phyloP scores from a whole-genome alignment of 2,113 vertebrate species.

The Gallinago jamesoni region DNA sequence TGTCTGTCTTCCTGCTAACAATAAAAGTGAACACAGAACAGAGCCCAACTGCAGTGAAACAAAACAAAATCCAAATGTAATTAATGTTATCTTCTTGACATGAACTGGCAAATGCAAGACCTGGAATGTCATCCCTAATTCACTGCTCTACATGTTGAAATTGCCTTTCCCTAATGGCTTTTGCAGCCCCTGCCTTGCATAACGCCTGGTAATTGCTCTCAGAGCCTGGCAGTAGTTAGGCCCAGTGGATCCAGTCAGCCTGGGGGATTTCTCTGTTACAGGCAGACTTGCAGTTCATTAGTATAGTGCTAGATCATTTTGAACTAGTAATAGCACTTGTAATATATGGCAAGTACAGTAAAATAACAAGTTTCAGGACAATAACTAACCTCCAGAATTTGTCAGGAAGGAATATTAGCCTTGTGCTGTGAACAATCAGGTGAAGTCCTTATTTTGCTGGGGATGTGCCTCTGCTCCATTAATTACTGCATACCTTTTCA shows the following conservation, averaged over 20 bases:
- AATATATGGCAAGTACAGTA: background rate
- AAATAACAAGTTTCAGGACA: background rate
- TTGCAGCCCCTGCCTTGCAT: constrained; percentile 44
- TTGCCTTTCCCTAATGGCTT: constrained; percentile 57
- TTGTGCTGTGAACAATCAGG: background rate
- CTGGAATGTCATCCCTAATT: constrained; percentile 67
- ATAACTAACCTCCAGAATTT: background rate
- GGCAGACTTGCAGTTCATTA: background rate
- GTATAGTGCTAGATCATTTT: background rate
- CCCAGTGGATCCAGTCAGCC: background rate
- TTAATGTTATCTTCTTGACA: constrained; percentile 61
- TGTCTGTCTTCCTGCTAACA: background rate
- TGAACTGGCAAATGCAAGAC: constrained; percentile 49
- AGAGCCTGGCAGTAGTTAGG: background rate
- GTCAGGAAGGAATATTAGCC: background rate
- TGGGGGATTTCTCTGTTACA: constrained; percentile 33
- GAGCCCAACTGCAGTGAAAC: constrained; percentile 41
- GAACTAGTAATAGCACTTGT: background rate
- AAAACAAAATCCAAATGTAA: constrained; percentile 64
- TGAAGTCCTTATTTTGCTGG: background rate
- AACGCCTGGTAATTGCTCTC: constrained; percentile 53
- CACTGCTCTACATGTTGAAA: constrained; percentile 23
- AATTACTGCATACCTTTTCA: background rate
- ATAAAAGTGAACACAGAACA: constrained; percentile 49
- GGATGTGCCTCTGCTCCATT: background rate